Base-by-base conservation (phyloP, 2,888 invertebrate genomes). In the Gibbula magus region DNA sequence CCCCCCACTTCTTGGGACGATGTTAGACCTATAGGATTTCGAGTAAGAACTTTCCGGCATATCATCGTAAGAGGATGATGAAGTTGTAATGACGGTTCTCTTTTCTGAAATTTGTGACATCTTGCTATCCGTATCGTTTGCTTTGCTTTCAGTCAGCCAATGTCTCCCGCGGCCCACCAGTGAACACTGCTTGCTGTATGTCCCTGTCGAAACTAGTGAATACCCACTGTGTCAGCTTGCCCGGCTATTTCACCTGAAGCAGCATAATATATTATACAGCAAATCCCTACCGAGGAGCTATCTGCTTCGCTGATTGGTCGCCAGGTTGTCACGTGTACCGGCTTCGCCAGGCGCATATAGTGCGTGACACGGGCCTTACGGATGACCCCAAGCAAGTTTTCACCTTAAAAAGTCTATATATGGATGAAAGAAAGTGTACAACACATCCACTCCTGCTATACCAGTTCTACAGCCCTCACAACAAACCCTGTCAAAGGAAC, bases 81-180 rank as follows among this genome's bases (percentile, higher is more conserved):
- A 85, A 13, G 88, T 84, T 52, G 86, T 87, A 22, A 90, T 89
- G 67, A 89, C 88, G 5, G 90, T 89, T 67, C 89, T 83, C 81
- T 88, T 89, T 79, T 90, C 89, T 13, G 89, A 88, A n/a, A 90
- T 83, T 29, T 86, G 86, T 84, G 75, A 29, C 75, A 53, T 53
- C n/a, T 52, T 75, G 56, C 56, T 56, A 29, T 25, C n/a, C 29
- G 29, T 56, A 54, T 56, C 76, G 56, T 32, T 35, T 35, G 56
- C 76, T 76, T 22, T 32, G 13, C 20, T 39, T 75, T 29, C 35
- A 18, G 16, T 76, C 54, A 22, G 76, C 18, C 35, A 32, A 32
- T 13, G 32, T 35, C 56, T 18, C 35, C 20, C 39, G 18, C 39
- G 13, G 25, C 35, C 20, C 22, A 39, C 39, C 61, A 20, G 45